Conservation (phyloP, 1,140 invertebrate species). For the Oryctes rhinoceros region DNA sequence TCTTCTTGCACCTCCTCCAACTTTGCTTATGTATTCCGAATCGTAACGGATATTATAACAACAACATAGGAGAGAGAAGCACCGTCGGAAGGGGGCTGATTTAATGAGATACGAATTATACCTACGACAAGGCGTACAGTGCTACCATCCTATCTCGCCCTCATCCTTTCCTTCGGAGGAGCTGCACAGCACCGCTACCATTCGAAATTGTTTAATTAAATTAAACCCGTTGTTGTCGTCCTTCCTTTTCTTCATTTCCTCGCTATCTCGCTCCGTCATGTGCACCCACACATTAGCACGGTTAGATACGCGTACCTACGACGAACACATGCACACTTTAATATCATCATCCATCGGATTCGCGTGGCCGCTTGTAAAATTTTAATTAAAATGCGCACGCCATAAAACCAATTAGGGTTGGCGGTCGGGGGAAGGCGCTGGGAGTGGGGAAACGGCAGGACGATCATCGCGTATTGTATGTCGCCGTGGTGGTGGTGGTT, state of each 20-base stretch:
- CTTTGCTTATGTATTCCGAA: neutral
- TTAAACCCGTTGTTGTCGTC: neutral
- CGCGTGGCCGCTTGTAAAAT: slow-evolving; percentile 13
- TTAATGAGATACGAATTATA: slow-evolving; percentile 17
- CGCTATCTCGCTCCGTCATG: neutral
- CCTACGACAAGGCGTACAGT: neutral
- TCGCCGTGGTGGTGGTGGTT: too few species aligned
- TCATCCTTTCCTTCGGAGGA: slow-evolving; percentile 1
- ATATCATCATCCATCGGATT: slow-evolving; percentile 14
- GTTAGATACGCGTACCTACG: neutral
- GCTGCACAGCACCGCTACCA: slow-evolving; percentile 20
- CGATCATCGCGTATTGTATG: too few species aligned
- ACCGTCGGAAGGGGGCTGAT: neutral
- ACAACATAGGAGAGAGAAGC: neutral
- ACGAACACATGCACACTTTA: neutral
- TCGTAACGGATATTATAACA: slow-evolving; percentile 10
- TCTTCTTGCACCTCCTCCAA: too few species aligned
- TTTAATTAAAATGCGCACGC: slow-evolving; percentile 14
- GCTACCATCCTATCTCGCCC: neutral
- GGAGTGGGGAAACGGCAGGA: too few species aligned
- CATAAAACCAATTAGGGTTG: slow-evolving; percentile 11
- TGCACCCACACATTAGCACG: neutral
- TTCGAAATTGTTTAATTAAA: slow-evolving; percentile 34
- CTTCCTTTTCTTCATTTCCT: neutral
- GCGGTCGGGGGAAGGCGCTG: neutral